phyloP scores from a whole-genome alignment of 2,888 invertebrate species.

The Eilema depressum region DNA sequence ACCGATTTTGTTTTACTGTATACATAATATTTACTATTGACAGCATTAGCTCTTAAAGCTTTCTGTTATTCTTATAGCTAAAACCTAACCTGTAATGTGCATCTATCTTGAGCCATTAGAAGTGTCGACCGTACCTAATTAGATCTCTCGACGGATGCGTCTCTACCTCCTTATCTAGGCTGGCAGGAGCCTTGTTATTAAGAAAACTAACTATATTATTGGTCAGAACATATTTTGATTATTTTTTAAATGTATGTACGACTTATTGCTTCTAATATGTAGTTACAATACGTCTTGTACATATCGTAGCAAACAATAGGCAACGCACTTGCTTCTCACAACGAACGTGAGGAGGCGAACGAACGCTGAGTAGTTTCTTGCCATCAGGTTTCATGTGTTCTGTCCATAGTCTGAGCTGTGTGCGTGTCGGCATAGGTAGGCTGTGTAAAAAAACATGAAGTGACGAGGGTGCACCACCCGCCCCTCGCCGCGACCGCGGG shows the following conservation, averaged over 20 bases:
- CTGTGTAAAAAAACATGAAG: conserved; percentile 66
- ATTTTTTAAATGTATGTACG: no score
- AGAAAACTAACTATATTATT: not conserved
- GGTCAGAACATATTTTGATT: no score
- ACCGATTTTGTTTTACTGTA: conserved; percentile 16
- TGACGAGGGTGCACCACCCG: conserved; percentile 64
- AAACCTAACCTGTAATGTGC: no score
- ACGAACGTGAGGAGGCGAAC: conserved; percentile 66
- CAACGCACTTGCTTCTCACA: conserved; percentile 60
- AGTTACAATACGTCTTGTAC: conserved; percentile 45
- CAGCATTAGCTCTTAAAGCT: no score
- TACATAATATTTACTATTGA: not conserved
- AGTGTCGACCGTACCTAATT: not conserved
- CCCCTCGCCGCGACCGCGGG: conserved; percentile 39
- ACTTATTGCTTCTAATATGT: no score
- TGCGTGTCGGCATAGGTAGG: conserved; percentile 56
- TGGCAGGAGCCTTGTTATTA: not conserved
- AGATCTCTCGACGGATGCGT: not conserved
- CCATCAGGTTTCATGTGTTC: conserved; percentile 64
- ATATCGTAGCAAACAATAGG: conserved; percentile 54
- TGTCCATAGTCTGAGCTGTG: conserved; percentile 49
- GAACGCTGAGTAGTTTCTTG: conserved; percentile 72
- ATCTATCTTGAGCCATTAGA: not conserved
- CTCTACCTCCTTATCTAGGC: not conserved
- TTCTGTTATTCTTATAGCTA: no score